Evolutionary conservation across 2,797 vertebrate species (phyloP), one percentile per base, ranked within the genome.

Genomic region (Pseudochromis fuscus): DNA sequence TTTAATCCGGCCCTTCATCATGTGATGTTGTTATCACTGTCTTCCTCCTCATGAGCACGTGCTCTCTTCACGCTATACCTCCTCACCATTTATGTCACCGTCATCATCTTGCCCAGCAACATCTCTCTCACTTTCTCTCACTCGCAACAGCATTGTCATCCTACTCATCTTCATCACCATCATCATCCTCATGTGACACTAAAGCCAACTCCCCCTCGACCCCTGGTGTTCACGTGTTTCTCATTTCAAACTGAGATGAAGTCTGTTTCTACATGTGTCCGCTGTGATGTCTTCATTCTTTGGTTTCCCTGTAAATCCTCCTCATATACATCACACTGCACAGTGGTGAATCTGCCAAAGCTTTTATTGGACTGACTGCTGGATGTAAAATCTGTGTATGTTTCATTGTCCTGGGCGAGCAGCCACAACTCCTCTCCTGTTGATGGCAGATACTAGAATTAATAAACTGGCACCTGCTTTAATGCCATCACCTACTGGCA

Each of bases 401-500:
- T 25, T 19, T 10, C 19, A 30, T 18, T 38, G 16, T 24, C 24
- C 31, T 55, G 19, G 25, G 38, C 21, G 33, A 31, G 15, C 44
- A 61, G 35, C 49, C 59, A 38, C 48, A 45, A 15, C 31, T 23
- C 12, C 46, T 56, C 57, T 44, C 27, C n/a, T 58, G 25, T 35
- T 38, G 4, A 23, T 23, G n/a, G 56, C 24, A 61, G 28, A 60
- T 11, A 64, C 7, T 8, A 16, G 4, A 42, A 49, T 31, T 23
- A 49, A 46, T n/a, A 15, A 38, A 25, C 12, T 40, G 40, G 28
- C 44, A 25, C 7, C 49, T 60, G 48, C 16, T 25, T 61, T 15
- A 50, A 18, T 46, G 50, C 35, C 25, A 50, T 18, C 57, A 52
- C 51, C 63, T 72, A 38, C 40, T 21, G 12, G 38, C 58, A 38